These are phyloP conservation scores for Drosophila insularis DNA, from an alignment of 1,140 invertebrate species.

Conservation along the genomic window DNA sequence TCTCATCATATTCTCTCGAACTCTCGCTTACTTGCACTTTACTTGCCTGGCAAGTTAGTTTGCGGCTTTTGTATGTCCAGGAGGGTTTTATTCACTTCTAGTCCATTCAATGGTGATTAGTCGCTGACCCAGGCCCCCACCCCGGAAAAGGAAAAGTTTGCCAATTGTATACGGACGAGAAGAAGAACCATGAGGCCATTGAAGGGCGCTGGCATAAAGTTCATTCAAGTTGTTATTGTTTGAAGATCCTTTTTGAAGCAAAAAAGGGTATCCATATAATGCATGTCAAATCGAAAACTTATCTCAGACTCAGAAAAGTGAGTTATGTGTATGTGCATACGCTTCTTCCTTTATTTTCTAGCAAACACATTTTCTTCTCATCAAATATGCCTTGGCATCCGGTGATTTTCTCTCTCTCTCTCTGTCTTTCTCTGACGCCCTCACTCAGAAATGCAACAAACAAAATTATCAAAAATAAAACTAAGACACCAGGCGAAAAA, in stretches of 20 bases:
- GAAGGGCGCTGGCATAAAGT: conserved; percentile 47
- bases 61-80: not conserved
- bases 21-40: not conserved
- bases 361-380: conserved; percentile 43
- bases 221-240: conserved; percentile 13
- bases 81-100: not conserved
- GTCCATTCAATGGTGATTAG: conserved; percentile 54
- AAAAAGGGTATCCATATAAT: conserved; percentile 7
- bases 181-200: conserved; percentile 5
- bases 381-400: conserved; percentile 71
- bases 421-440: not conserved
- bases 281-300: not conserved
- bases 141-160: conserved; percentile 9
- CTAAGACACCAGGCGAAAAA: conserved; percentile 33
- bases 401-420: conserved; percentile 36
- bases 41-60: conserved; percentile 17
- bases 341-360: not conserved
- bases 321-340: not conserved
- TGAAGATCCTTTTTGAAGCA: not conserved
- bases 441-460: conserved; percentile 58
- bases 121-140: conserved; percentile 58
- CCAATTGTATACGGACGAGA: not conserved
- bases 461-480: conserved; percentile 75
- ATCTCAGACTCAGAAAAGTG: not conserved
- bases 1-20: conserved; percentile 12